Conservation (phyloP, 2,888 invertebrate species). For the Eupithecia inturbata region DNA sequence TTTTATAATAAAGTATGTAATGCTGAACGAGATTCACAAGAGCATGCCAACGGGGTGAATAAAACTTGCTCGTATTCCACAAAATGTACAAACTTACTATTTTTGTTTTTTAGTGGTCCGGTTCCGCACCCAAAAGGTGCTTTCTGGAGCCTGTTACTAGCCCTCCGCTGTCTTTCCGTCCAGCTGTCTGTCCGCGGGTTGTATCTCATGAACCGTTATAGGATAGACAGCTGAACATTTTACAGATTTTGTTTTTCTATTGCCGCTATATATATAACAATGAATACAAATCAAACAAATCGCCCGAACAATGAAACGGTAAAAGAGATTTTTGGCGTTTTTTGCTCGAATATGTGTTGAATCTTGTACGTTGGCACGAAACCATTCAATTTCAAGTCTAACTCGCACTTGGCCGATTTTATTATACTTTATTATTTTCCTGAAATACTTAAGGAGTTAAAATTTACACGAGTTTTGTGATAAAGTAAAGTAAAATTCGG, state of each 20-base stretch:
- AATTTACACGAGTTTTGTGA: background rate
- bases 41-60: background rate
- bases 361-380: background rate
- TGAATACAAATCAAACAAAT: background rate
- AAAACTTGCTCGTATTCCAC: background rate
- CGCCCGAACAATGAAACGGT: no score
- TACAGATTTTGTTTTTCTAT: background rate
- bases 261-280: background rate
- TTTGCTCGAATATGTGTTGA: background rate
- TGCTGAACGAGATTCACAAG: background rate
- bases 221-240: background rate
- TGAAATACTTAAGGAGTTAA: background rate
- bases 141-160: background rate
- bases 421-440: background rate
- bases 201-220: background rate
- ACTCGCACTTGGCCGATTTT: background rate
- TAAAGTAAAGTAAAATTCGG: background rate
- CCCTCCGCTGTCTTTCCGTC: background rate
- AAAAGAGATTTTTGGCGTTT: no score
- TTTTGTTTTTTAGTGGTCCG: background rate
- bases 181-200: background rate
- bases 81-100: background rate
- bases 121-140: background rate
- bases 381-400: background rate
- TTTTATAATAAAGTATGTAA: background rate